phyloP scores from a whole-genome alignment of 2,888 invertebrate genomes.

The Ashinkailepas kermadecensis region DNA sequence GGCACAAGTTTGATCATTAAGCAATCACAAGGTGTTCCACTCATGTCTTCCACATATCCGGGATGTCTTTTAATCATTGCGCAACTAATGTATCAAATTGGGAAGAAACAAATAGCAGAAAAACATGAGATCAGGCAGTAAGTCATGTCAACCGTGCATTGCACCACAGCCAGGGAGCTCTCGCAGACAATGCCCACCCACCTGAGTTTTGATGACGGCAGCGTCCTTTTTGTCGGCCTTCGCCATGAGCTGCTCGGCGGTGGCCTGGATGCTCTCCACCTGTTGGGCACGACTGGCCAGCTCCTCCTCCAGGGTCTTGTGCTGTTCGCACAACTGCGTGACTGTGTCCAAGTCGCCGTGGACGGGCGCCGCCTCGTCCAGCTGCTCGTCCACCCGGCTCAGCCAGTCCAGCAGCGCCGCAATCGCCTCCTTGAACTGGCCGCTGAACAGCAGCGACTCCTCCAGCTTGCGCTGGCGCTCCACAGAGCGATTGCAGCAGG shows the following conservation, averaged over 20 bases:
- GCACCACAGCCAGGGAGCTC: too few species aligned
- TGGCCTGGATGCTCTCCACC: constrained; percentile 83
- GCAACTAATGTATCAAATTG: too few species aligned
- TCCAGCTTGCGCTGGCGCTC: constrained; percentile 92
- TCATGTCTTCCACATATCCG: too few species aligned
- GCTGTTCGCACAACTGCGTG: constrained; percentile 82
- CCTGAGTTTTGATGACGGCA: constrained; percentile 53
- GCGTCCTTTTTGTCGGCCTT: constrained; percentile 65
- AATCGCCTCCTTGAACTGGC: constrained; percentile 95
- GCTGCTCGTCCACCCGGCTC: constrained; percentile 65
- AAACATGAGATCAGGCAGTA: too few species aligned
- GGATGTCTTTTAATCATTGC: too few species aligned
- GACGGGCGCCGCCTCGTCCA: constrained; percentile 69
- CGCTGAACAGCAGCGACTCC: constrained; percentile 88
- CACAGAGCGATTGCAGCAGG: constrained; percentile 87
- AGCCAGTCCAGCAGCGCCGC: constrained; percentile 91
- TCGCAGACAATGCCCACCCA: background rate
- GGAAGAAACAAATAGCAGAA: too few species aligned
- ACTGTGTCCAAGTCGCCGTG: constrained; percentile 97
- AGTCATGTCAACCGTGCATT: too few species aligned
- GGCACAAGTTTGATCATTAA: too few species aligned
- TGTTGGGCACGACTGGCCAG: constrained; percentile 76
- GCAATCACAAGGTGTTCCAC: too few species aligned
- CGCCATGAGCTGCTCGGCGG: constrained; percentile 78
- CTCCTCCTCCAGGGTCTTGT: constrained; percentile 87